Evolutionary conservation across 2,113 vertebrate species (phyloP).

Genomic region (Ia io): DNA sequence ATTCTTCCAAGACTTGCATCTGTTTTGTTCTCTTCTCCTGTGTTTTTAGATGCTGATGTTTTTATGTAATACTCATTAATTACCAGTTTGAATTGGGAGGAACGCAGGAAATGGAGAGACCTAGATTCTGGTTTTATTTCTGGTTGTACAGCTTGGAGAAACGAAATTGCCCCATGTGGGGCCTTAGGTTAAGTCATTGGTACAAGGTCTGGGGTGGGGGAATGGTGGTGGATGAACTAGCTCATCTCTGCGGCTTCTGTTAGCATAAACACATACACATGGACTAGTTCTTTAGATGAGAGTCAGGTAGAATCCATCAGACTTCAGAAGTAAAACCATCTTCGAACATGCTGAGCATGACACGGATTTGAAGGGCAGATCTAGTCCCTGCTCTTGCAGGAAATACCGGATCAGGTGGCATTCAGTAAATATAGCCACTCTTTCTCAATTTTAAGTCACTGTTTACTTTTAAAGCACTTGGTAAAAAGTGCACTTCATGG

Average conservation of each 20-base stretch:
- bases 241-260: background rate
- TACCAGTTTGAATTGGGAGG: background rate
- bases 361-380: background rate
- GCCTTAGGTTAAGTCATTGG: background rate
- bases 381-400: background rate
- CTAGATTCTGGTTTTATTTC: background rate
- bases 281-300: background rate
- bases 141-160: background rate
- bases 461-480: conserved; percentile 31
- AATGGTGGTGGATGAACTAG: background rate
- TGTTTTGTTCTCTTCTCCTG: background rate
- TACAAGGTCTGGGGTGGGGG: background rate
- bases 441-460: background rate
- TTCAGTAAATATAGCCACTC: background rate
- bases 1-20: background rate
- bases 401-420: conserved; percentile 15
- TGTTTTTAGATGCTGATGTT: background rate
- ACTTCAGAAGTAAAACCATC: background rate
- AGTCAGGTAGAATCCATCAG: background rate
- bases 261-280: background rate
- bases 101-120: background rate
- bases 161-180: background rate
- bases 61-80: background rate
- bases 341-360: background rate
- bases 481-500: background rate